phyloP scores from a whole-genome alignment of 1,140 invertebrate genomes.

The Drosophila arizonae region DNA sequence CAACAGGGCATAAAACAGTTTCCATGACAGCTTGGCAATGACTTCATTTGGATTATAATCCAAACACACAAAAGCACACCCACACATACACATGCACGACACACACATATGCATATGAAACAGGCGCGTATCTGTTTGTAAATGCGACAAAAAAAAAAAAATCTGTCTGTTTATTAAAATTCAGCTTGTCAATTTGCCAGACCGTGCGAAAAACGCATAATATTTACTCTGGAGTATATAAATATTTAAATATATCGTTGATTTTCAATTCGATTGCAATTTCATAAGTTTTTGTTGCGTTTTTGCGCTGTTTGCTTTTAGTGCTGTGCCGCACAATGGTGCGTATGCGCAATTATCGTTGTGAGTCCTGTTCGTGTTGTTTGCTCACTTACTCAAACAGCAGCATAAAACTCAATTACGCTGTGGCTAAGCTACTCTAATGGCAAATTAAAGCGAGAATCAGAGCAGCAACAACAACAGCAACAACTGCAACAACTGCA shows the following conservation, averaged over 20 bases:
- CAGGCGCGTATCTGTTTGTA: slow-evolving; percentile 16
- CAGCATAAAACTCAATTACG: slow-evolving; percentile 67
- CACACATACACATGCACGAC: background rate
- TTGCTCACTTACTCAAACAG: slow-evolving; percentile 18
- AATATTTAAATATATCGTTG: slow-evolving; percentile 32
- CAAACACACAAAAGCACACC: slow-evolving; percentile 8
- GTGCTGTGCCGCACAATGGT: background rate
- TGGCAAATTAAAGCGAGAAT: slow-evolving; percentile 34
- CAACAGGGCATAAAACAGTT: slow-evolving; percentile 14
- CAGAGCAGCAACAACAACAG: slow-evolving; percentile 29
- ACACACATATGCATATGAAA: slow-evolving; percentile 7
- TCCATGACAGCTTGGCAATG: slow-evolving; percentile 55
- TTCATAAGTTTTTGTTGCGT: background rate
- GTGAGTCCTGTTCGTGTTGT: background rate
- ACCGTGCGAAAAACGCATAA: slow-evolving; percentile 43
- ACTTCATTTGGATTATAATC: slow-evolving; percentile 53
- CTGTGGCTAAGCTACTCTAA: slow-evolving; percentile 29
- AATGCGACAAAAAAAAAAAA: slow-evolving; percentile 61
- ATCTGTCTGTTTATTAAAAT: slow-evolving; percentile 54
- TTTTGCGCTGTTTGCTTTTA: background rate
- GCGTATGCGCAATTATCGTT: slow-evolving; percentile 37
- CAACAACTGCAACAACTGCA: slow-evolving; percentile 2
- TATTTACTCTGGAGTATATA: slow-evolving; percentile 44
- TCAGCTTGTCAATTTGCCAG: slow-evolving; percentile 31
- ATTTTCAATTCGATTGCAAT: slow-evolving; percentile 36